Evolutionary conservation across 2,888 invertebrate species (phyloP), one percentile per base, ranked within the genome.

Genomic region (Elmis aenea): DNA sequence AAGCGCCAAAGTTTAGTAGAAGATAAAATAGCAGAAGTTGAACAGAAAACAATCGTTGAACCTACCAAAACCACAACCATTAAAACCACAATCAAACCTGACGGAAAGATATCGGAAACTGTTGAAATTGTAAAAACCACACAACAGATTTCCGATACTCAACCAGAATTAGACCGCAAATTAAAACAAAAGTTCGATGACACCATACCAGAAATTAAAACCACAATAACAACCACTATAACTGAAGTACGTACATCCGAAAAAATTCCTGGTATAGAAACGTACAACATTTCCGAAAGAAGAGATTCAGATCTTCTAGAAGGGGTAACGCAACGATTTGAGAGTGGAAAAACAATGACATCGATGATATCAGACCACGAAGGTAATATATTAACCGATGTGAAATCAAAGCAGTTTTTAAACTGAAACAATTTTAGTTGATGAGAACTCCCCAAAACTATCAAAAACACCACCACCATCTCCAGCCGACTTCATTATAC

Each of bases 401-500:
- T 18, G 18, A 18, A 18, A 18, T 8, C 8, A 18, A 18, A 8
- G 8, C 8, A 8, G 18, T 18, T 8, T 18, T 6, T 8, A 18
- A 5, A 5, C 18, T 18, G 18, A 5, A 18, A 18, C 18, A 8
- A 18, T 6, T n/a, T n/a, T n/a, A n/a, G n/a, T 67, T 79, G 81
- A 78, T 69, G 67, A 77, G 29, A 67, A 67, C 53, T 75, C 74
- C 42, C 76, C 80, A 35, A 78, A 76, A 58, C 74, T 78, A 54
- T 77, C 79, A 20, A 80, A 79, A 61, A 82, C 82, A 40, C 82
- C 81, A 44, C 82, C 81, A 29, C 81, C 82, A 4, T 82, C 81
- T 51, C 82, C 81, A 21, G 80, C 81, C 34, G 81, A 81, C 62
- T 73, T 82, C 56, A 72, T 70, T 43, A 55, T 68, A 43, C 70